Percentiles rank a stretch among this genome's conserved stretches.
phyloP scores from a whole-genome alignment of 2,888 invertebrate genomes.

The Brachypalpus laphriformis region DNA sequence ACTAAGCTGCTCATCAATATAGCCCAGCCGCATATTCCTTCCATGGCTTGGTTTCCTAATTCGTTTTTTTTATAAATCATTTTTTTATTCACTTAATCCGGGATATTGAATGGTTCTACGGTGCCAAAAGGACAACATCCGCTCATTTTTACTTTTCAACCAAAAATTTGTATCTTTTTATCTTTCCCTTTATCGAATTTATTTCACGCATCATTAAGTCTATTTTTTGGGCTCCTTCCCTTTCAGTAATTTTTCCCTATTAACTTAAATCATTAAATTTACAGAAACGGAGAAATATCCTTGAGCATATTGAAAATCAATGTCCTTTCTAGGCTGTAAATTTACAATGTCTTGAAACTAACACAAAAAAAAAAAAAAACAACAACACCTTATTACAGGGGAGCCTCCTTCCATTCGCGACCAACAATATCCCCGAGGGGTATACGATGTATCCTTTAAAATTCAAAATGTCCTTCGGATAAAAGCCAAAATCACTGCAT shows the following conservation, averaged over 20 bases:
- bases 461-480: conserved; percentile 45
- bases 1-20: conserved; percentile 55
- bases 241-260: conserved; percentile 11
- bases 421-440: background rate
- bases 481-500: conserved; percentile 45
- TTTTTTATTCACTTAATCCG: conserved; percentile 32
- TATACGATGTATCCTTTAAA: conserved; percentile 18
- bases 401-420: background rate
- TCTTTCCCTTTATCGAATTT: conserved; percentile 30
- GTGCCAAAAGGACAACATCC: conserved; percentile 53
- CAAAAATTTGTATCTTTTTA: conserved; percentile 9
- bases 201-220: conserved; percentile 59
- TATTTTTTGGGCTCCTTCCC: conserved; percentile 11
- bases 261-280: conserved; percentile 48
- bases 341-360: conserved; percentile 13
- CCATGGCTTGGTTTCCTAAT: background rate
- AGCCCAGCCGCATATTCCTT: conserved; percentile 20
- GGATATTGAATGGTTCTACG: conserved; percentile 42
- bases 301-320: conserved; percentile 47
- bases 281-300: conserved; percentile 11
- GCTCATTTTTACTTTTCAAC: conserved; percentile 40
- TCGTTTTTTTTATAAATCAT: conserved; percentile 12
- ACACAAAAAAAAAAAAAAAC: background rate
- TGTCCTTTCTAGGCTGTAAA: conserved; percentile 26
- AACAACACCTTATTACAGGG: conserved; percentile 30